phyloP scores from a whole-genome alignment of 2,113 vertebrate genomes.

The Furnarius figulus region DNA sequence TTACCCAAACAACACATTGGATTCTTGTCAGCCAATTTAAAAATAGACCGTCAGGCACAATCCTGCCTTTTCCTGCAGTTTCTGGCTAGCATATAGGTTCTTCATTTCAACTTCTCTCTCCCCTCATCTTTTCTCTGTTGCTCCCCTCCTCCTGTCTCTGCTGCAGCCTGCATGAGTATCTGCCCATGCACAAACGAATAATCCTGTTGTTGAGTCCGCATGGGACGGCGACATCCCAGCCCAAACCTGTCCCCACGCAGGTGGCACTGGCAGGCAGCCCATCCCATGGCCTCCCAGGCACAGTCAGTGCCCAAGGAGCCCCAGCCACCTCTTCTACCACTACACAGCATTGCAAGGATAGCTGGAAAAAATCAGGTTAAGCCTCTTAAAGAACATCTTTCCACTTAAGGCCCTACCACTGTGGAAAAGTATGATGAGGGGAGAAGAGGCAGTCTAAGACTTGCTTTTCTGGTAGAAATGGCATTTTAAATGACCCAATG shows the following conservation, averaged over 20 bases:
- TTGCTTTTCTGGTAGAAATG: neutral
- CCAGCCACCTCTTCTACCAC: neutral
- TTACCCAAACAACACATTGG: neutral
- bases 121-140: rapidly evolving
- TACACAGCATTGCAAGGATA: neutral
- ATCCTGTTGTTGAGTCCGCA: rapidly evolving
- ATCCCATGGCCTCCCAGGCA: rapidly evolving
- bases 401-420: rapidly evolving
- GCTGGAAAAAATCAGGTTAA: neutral
- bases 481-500: neutral
- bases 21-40: neutral
- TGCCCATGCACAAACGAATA: neutral
- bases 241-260: rapidly evolving
- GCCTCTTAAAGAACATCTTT: neutral
- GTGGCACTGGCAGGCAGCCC: neutral
- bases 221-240: neutral
- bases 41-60: neutral
- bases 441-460: neutral
- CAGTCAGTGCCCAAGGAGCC: rapidly evolving
- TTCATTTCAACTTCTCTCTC: neutral
- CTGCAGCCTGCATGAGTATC: neutral
- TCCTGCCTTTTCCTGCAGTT: neutral
- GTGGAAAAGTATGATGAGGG: rapidly evolving
- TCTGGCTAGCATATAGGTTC: neutral
- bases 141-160: neutral